Percentiles rank a stretch among this genome's conserved stretches.
These are phyloP conservation scores for Meriones unguiculatus DNA, from an alignment of 2,113 vertebrate genomes.

Conservation along the genomic window DNA sequence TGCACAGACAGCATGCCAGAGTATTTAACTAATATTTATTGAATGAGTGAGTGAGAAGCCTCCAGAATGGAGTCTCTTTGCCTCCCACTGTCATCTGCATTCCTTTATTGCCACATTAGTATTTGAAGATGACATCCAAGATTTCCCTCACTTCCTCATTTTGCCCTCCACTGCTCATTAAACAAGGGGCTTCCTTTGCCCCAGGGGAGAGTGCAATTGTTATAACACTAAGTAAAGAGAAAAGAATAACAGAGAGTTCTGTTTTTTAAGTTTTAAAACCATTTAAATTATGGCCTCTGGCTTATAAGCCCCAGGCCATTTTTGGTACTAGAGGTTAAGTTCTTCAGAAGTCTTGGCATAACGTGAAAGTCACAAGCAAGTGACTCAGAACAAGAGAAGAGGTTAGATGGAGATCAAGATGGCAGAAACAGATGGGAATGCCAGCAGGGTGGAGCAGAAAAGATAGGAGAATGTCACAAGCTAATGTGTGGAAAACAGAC, in stretches of 20 bases:
- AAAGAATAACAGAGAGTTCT: not conserved
- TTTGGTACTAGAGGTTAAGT: not conserved
- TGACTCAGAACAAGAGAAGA: not conserved
- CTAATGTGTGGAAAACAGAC: not conserved
- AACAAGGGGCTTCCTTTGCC: not conserved
- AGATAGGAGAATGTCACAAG: too few species aligned
- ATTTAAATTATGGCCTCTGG: not conserved
- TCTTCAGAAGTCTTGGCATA: not conserved
- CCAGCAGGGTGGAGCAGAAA: not conserved
- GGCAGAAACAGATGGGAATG: accelerated
- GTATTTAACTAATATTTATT: slow-evolving; percentile 64
- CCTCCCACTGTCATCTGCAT: not conserved
- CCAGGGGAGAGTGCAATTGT: not conserved
- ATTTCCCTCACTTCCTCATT: not conserved
- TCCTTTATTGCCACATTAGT: not conserved
- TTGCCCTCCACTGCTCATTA: not conserved
- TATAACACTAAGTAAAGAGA: slow-evolving; percentile 24
- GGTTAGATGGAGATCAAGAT: not conserved
- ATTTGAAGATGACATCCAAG: not conserved
- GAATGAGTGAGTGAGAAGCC: slow-evolving; percentile 12
- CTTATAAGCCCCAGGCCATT: not conserved
- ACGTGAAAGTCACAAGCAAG: not conserved
- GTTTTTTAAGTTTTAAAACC: slow-evolving; percentile 30
- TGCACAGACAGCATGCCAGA: not conserved
- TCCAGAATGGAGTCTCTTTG: slow-evolving; percentile 7